Conservation (phyloP, 37 sponge, comb jelly and placozoan genomes). For the Tethya wilhelma region DNA sequence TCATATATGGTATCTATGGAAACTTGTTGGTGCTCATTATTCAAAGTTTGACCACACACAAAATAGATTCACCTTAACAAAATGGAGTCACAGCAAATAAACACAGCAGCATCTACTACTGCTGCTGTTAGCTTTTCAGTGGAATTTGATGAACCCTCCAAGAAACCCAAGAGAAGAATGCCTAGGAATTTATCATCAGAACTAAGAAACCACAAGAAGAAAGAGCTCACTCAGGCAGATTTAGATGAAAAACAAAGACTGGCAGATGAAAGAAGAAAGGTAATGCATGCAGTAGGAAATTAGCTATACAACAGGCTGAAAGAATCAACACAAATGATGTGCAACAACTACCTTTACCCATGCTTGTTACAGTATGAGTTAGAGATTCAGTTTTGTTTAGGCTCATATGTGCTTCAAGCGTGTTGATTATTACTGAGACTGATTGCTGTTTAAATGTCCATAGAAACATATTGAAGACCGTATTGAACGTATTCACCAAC, state of each 20-base stretch:
- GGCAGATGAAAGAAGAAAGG: conserved; percentile 70
- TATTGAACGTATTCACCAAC: conserved; percentile 40
- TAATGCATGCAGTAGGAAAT: conserved; percentile 2
- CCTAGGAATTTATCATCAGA: conserved; percentile 6
- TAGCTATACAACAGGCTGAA: no score
- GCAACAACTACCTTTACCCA: no score
- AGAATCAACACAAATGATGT: no score
- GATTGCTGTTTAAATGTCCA: not conserved
- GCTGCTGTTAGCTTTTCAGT: conserved; percentile 25
- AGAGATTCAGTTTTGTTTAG: no score
- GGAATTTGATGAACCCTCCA: conserved; percentile 17
- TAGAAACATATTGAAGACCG: conserved; percentile 48
- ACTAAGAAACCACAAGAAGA: not conserved
- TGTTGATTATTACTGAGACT: not conserved
- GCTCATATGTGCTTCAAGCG: no score
- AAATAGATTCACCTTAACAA: no score
- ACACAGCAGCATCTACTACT: not conserved
- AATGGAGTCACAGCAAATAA: no score
- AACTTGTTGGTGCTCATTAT: conserved; percentile 28
- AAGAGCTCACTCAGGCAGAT: conserved; percentile 23
- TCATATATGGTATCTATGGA: conserved; percentile 23
- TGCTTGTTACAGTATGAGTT: no score
- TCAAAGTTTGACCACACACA: conserved; percentile 16
- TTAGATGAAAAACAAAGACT: conserved; percentile 38
- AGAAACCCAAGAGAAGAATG: conserved; percentile 15